Base-by-base conservation (phyloP, 2,113 vertebrate species). In the Bubo blakistoni region DNA sequence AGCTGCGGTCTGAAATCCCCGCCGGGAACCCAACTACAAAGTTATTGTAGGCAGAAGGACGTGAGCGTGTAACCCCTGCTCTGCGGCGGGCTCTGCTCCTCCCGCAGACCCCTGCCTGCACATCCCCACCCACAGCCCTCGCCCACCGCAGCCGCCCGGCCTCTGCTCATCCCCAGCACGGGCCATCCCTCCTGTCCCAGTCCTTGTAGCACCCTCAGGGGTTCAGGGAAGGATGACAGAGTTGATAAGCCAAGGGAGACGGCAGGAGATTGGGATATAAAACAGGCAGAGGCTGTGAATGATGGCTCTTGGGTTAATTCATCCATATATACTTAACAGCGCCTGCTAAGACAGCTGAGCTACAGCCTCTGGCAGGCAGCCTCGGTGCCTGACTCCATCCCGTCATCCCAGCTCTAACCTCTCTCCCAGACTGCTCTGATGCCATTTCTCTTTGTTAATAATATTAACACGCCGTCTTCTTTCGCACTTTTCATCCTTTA, bases 91-190 rank as follows among this genome's bases (percentile, higher is more conserved):
- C 54, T 40, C 87, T 18, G 79, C 55, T 40, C 42, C n/a, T 55
- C 38, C 51, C 24, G 7, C 55, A 32, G 42, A 40, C 26, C 32
- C 32, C 55, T 20, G 38, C 38, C n/a, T 22, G 2, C 84, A 14
- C 47, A 3, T 24, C 61, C 49, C 59, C 19, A 12, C 17, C 47
- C 1, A 0, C 27, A 51, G 66, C 30, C 20, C 47, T 52, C 25
- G 2, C 29, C 54, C 44, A 17, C 80, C n/a, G 1, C 62, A 19
- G 55, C 46, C 21, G 1, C 66, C 46, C 2, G 36, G 36, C 42
- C 30, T 42, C 62, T 27, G 62, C 80, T 40, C 54, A 30, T 42
- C 63, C 86, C 57, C 0, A 0, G 42, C 36, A 10, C 0, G 2
- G 38, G 25, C 82, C 70, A 10, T 36, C 36, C 72, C 47, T 54